These are phyloP conservation scores for Pollachius pollachius DNA, from an alignment of 2,113 vertebrate genomes.

Conservation along the genomic window DNA sequence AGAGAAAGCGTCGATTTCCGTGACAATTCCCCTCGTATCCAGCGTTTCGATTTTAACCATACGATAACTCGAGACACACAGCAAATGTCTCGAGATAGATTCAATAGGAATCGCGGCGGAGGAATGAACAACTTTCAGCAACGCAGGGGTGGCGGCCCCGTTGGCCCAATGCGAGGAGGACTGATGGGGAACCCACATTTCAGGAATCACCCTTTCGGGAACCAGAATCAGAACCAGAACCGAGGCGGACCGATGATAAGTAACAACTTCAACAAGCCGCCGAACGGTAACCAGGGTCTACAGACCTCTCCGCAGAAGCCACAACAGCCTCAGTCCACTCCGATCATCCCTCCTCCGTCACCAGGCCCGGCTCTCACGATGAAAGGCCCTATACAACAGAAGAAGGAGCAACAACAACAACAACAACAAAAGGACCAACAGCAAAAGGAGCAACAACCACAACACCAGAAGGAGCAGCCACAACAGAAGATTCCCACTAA, in stretches of 20 bases:
- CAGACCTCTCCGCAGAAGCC: conserved; percentile 31
- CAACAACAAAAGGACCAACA: neutral
- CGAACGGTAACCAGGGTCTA: conserved; percentile 49
- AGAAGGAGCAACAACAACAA: conserved; percentile 26
- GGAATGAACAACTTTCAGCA: conserved; percentile 70
- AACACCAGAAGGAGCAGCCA: too few species aligned
- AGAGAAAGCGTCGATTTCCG: neutral
- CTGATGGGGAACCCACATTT: conserved; percentile 82
- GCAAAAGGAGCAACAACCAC: conserved; percentile 20
- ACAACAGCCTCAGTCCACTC: conserved; percentile 54
- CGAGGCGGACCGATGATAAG: conserved; percentile 55
- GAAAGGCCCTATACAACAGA: conserved; percentile 67
- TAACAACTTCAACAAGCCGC: conserved; percentile 56
- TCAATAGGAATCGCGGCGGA: conserved; percentile 80
- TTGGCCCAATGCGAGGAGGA: conserved; percentile 80
- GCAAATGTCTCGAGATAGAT: conserved; percentile 89
- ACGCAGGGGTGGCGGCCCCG: conserved; percentile 67
- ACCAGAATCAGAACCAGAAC: conserved; percentile 71
- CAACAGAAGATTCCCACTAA: neutral
- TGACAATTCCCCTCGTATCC: neutral
- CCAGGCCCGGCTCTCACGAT: conserved; percentile 71
- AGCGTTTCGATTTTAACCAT: conserved; percentile 8
- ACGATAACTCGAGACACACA: neutral
- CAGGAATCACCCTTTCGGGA: conserved; percentile 76
- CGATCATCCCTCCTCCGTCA: conserved; percentile 50